These are phyloP conservation scores for Pammene fasciana DNA, from an alignment of 2,888 invertebrate genomes.

Conservation along the genomic window DNA sequence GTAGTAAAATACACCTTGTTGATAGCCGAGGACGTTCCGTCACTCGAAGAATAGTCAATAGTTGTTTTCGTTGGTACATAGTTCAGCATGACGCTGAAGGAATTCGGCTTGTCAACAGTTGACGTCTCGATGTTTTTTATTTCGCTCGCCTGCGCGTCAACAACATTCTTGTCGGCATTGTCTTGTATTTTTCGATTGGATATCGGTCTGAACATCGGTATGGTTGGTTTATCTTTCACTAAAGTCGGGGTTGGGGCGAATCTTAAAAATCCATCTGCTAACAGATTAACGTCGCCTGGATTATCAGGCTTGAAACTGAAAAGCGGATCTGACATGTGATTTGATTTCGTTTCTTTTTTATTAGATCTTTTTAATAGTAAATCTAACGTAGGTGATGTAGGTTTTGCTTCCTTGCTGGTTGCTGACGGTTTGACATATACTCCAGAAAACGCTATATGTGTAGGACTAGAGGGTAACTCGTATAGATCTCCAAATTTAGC, in stretches of 20 bases:
- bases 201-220: slow-evolving; percentile 64
- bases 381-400: slow-evolving; percentile 46
- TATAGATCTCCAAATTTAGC: slow-evolving; percentile 75
- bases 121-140: slow-evolving; percentile 48
- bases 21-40: slow-evolving; percentile 47
- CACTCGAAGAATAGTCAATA: slow-evolving; percentile 55
- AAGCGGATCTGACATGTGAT: slow-evolving; percentile 84
- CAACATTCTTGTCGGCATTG: slow-evolving; percentile 53
- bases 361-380: slow-evolving; percentile 54
- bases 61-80: slow-evolving; percentile 82
- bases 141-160: slow-evolving; percentile 46
- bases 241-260: slow-evolving; percentile 62
- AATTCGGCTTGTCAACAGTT: slow-evolving; percentile 65
- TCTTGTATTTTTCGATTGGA: slow-evolving; percentile 57
- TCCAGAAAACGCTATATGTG: slow-evolving; percentile 72
- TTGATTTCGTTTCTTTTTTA: slow-evolving; percentile 57
- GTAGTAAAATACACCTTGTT: slow-evolving; percentile 72
- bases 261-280: slow-evolving; percentile 81
- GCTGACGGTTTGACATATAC: slow-evolving; percentile 66
- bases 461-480: slow-evolving; percentile 55
- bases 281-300: slow-evolving; percentile 88
- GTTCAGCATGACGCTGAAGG: slow-evolving; percentile 86
- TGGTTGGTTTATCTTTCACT: slow-evolving; percentile 46
- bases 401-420: slow-evolving; percentile 47
- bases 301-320: slow-evolving; percentile 88